Evolutionary conservation across 1,140 invertebrate species (phyloP).

Genomic region (Callitettix versicolor): DNA sequence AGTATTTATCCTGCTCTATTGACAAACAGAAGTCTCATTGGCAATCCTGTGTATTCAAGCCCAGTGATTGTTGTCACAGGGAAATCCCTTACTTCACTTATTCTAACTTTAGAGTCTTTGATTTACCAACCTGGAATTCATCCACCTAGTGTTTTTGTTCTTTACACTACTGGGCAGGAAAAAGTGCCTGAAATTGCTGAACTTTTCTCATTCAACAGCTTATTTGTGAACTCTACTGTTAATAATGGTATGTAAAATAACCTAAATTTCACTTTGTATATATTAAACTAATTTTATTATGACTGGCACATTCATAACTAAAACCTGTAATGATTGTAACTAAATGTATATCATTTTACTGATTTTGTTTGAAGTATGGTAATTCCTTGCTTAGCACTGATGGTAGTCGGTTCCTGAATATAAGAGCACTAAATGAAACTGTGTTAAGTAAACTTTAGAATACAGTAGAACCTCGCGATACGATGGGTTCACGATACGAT

Average conservation of each 20-base stretch:
- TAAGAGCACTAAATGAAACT: too few species aligned
- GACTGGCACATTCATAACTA: too few species aligned
- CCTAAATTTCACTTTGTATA: too few species aligned
- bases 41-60: constrained; percentile 35
- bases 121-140: constrained; percentile 40
- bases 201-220: constrained; percentile 7
- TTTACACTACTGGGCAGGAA: constrained; percentile 24
- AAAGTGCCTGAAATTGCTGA: constrained; percentile 24
- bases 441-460: too few species aligned
- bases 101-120: constrained; percentile 38
- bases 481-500: too few species aligned
- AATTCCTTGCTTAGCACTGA: too few species aligned
- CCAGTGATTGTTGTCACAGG: constrained; percentile 38
- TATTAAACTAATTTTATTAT: too few species aligned
- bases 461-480: too few species aligned
- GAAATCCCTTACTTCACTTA: constrained; percentile 32
- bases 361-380: too few species aligned
- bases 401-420: too few species aligned
- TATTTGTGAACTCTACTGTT: background rate
- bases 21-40: constrained; percentile 33
- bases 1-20: constrained; percentile 34
- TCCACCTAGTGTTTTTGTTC: constrained; percentile 27
- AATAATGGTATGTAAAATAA: constrained; percentile 6
- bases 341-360: too few species aligned
- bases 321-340: too few species aligned